Evolutionary conservation across 1,140 invertebrate genomes (phyloP).

Genomic region (Ylistrum balloti): DNA sequence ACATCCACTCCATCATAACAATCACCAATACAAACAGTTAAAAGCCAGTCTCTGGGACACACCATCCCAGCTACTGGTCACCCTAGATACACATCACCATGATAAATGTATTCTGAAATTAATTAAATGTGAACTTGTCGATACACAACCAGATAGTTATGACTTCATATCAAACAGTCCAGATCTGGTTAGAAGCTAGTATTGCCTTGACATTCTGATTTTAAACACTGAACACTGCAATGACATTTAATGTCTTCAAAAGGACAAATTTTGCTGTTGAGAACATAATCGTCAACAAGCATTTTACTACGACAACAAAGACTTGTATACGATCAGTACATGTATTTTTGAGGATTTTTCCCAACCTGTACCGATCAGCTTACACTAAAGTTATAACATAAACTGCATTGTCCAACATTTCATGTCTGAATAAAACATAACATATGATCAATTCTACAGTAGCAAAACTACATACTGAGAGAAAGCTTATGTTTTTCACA

Average conservation of each 20-base stretch:
- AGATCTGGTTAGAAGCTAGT: neutral
- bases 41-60: neutral
- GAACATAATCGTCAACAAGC: neutral
- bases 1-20: neutral
- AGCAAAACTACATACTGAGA: neutral
- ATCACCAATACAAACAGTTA: neutral
- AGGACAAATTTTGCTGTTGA: neutral
- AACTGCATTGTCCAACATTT: too few species aligned
- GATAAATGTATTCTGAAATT: neutral
- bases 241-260: neutral
- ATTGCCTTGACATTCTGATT: neutral
- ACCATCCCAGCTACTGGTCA: neutral
- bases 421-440: too few species aligned
- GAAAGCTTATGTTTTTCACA: neutral
- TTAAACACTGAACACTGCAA: neutral
- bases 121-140: neutral
- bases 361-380: neutral
- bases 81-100: neutral
- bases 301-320: conserved; percentile 11
- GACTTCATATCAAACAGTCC: neutral
- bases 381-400: too few species aligned
- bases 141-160: neutral
- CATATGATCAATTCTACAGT: neutral
- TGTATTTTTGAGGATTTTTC: neutral
- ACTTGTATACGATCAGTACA: neutral